phyloP scores from a whole-genome alignment of 2,888 invertebrate species.

The Nipponacmea schrenckii region DNA sequence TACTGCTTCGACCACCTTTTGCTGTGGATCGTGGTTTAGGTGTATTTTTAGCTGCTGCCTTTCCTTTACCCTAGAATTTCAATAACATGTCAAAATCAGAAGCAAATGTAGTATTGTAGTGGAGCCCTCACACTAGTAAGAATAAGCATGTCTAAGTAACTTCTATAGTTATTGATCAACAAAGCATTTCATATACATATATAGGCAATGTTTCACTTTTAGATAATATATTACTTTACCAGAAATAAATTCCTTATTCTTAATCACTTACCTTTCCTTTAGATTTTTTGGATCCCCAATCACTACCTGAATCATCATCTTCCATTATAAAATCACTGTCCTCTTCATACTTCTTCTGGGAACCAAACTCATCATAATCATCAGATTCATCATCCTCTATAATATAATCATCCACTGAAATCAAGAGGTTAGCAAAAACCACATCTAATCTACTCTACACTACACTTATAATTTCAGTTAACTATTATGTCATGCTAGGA shows the following conservation, averaged over 20 bases:
- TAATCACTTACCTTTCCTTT: conserved; percentile 29
- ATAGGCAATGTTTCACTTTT: too few species aligned
- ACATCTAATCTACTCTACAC: neutral
- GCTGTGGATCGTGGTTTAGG: conserved; percentile 21
- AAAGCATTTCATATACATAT: too few species aligned
- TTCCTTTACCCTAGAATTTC: conserved; percentile 7
- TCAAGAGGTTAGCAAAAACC: neutral
- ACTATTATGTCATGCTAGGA: neutral
- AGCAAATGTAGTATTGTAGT: too few species aligned
- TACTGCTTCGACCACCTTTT: conserved; percentile 25
- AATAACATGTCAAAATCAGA: too few species aligned
- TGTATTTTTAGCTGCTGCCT: conserved; percentile 29
- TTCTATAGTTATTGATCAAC: too few species aligned
- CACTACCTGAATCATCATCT: conserved; percentile 61
- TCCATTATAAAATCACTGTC: conserved; percentile 61
- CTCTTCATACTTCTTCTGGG: conserved; percentile 42
- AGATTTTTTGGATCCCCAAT: conserved; percentile 51
- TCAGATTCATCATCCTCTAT: conserved; percentile 50
- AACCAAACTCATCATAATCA: conserved; percentile 40
- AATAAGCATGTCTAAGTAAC: too few species aligned
- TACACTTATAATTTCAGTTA: neutral
- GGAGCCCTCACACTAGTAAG: too few species aligned
- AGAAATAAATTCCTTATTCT: too few species aligned
- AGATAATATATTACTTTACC: too few species aligned
- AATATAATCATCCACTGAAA: conserved; percentile 56